A percentile compares a stretch with the other conserved stretches of the same genome.
These are phyloP conservation scores for Sycobia sp. DNA, from an alignment of 1,140 invertebrate genomes.

Conservation along the genomic window DNA sequence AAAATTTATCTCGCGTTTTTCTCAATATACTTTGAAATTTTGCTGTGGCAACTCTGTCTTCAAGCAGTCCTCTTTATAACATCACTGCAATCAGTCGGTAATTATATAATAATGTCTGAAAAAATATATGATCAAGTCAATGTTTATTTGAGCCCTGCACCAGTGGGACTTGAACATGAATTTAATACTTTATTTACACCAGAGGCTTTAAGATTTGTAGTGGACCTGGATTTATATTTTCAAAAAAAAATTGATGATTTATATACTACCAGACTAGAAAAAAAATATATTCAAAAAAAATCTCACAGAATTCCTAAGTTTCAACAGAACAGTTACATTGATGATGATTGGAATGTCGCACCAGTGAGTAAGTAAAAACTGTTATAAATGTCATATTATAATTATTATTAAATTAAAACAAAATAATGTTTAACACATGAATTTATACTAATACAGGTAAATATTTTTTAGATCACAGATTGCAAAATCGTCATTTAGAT, in stretches of 20 bases:
- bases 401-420: not conserved
- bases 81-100: too few relatives aligned
- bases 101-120: slow-evolving; percentile 1
- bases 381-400: not conserved
- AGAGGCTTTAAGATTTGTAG: slow-evolving; percentile 57
- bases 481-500: slow-evolving; percentile 62
- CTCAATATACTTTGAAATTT: too few relatives aligned
- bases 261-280: slow-evolving; percentile 52
- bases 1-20: too few relatives aligned
- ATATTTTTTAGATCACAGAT: slow-evolving; percentile 37
- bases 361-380: slow-evolving; percentile 60
- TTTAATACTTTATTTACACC: slow-evolving; percentile 57
- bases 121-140: slow-evolving; percentile 10
- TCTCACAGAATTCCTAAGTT: slow-evolving; percentile 42
- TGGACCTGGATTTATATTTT: slow-evolving; percentile 57
- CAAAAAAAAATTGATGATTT: slow-evolving; percentile 57
- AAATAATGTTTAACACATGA: too few relatives aligned
- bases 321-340: slow-evolving; percentile 51
- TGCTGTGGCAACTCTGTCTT: too few relatives aligned
- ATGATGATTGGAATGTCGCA: slow-evolving; percentile 63
- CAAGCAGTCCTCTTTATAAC: too few relatives aligned
- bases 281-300: slow-evolving; percentile 46
- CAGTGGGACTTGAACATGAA: slow-evolving; percentile 59
- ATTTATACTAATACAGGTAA: too few relatives aligned
- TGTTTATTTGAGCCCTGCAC: slow-evolving; percentile 43